A percentile compares a stretch with the other conserved stretches of the same genome.
Conservation (phyloP, 1,140 invertebrate genomes). For the Drosophila malerkotliana region DNA sequence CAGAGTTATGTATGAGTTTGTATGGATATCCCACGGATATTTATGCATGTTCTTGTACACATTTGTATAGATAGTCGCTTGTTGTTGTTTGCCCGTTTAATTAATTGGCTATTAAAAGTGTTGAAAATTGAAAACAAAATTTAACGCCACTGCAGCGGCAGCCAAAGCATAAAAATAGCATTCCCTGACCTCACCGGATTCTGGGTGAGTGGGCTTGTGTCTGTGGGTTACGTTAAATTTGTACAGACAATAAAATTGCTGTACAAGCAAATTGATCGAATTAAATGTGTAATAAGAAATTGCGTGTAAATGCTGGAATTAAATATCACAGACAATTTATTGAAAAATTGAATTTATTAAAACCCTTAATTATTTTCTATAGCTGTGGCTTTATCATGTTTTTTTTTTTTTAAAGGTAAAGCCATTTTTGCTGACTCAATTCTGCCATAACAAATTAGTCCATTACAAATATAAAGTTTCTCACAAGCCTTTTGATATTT, state of each 20-base stretch:
- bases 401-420: constrained; percentile 11
- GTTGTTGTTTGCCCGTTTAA: constrained; percentile 69
- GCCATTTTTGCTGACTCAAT: constrained; percentile 7
- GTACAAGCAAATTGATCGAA: constrained; percentile 30
- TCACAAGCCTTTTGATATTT: background rate
- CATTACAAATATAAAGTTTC: constrained; percentile 1
- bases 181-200: constrained; percentile 28
- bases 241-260: constrained; percentile 27
- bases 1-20: constrained; percentile 1
- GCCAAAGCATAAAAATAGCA: constrained; percentile 43
- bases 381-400: background rate
- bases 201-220: background rate
- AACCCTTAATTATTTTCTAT: background rate
- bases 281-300: constrained; percentile 21
- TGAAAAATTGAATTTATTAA: constrained; percentile 4
- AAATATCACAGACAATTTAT: constrained; percentile 7
- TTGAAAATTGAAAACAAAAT: constrained; percentile 78
- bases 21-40: background rate
- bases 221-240: constrained; percentile 1
- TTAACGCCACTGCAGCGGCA: constrained; percentile 46
- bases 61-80: constrained; percentile 41
- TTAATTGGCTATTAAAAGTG: constrained; percentile 81
- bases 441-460: constrained; percentile 30
- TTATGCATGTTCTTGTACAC: constrained; percentile 22
- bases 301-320: constrained; percentile 25